A percentile compares a stretch with the other conserved stretches of the same genome.
phyloP scores from a whole-genome alignment of 2,113 vertebrate species.

The Campylomormyrus numenius region DNA sequence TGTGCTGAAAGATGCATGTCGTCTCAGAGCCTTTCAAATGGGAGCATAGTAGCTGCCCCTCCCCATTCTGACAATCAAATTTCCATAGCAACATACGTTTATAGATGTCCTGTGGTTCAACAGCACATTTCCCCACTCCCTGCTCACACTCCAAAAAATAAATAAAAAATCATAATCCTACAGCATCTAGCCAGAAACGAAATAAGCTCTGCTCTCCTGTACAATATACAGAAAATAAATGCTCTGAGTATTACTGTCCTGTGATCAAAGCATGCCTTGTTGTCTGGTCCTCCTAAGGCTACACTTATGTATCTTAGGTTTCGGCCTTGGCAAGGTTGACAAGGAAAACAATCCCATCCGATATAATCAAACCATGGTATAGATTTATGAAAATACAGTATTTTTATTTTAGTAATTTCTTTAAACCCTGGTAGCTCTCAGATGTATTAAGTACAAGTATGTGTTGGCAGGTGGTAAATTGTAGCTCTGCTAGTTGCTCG shows the following conservation, averaged over 20 bases:
- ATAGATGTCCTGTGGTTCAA: not conserved
- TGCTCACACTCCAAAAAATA: not conserved
- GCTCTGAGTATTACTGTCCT: not conserved
- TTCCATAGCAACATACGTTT: not conserved
- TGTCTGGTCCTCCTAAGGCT: not conserved
- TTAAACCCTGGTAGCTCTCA: not conserved
- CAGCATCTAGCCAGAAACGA: not conserved
- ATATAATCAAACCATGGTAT: not conserved
- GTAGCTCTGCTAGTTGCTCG: not conserved
- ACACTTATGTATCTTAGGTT: not conserved
- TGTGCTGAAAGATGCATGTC: not conserved
- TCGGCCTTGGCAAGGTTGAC: not conserved
- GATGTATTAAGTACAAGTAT: not conserved
- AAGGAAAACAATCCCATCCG: not conserved
- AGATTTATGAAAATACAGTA: not conserved
- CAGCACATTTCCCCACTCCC: not conserved
- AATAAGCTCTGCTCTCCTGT: not conserved
- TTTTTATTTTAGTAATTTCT: not conserved
- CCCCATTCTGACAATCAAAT: not conserved
- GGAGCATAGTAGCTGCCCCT: not conserved
- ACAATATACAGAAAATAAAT: not conserved
- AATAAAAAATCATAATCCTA: not conserved
- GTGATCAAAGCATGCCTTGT: slow-evolving; percentile 4
- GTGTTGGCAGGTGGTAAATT: not conserved
- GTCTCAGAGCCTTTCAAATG: not conserved